Evolutionary conservation across 53 echinoderm and acorn worm species (phyloP).

Genomic region (Paelopatides confundens): DNA sequence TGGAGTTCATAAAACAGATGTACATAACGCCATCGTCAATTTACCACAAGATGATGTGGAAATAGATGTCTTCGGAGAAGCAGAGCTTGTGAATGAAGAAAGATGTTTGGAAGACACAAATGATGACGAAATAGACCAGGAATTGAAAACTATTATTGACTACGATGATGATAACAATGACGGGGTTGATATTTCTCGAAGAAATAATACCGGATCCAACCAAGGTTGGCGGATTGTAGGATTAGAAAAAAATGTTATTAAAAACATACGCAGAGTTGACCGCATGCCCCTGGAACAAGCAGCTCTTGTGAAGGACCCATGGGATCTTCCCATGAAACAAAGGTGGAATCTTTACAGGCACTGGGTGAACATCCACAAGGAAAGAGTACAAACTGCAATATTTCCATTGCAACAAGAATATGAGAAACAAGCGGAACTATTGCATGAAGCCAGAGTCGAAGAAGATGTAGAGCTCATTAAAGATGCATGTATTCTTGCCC

Average conservation of each 20-base stretch:
- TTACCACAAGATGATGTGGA: slow-evolving; percentile 53
- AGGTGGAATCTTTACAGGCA: slow-evolving; percentile 88
- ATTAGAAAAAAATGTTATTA: not conserved
- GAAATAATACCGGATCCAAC: not conserved
- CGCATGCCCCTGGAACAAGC: slow-evolving; percentile 65
- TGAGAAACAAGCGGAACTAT: slow-evolving; percentile 58
- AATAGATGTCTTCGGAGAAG: slow-evolving; percentile 71
- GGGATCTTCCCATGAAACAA: slow-evolving; percentile 60
- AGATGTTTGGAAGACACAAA: slow-evolving; percentile 67
- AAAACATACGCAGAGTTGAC: slow-evolving; percentile 60
- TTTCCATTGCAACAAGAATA: slow-evolving; percentile 60
- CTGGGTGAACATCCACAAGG: slow-evolving; percentile 69
- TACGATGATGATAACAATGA: slow-evolving; percentile 54
- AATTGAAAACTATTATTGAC: not conserved
- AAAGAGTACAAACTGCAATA: slow-evolving; percentile 39
- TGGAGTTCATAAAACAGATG: not conserved
- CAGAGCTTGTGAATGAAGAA: slow-evolving; percentile 68
- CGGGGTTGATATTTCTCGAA: slow-evolving; percentile 17
- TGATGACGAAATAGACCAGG: slow-evolving; percentile 33
- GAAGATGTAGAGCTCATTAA: slow-evolving; percentile 68
- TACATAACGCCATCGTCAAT: not conserved
- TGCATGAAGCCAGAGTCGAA: slow-evolving; percentile 67
- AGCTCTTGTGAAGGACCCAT: slow-evolving; percentile 55
- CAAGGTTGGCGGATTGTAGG: slow-evolving; percentile 52
- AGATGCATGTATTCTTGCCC: slow-evolving; percentile 67